These are phyloP conservation scores for Rhimphoctona megacephalus DNA, from an alignment of 2,888 invertebrate species.

Conservation along the genomic window DNA sequence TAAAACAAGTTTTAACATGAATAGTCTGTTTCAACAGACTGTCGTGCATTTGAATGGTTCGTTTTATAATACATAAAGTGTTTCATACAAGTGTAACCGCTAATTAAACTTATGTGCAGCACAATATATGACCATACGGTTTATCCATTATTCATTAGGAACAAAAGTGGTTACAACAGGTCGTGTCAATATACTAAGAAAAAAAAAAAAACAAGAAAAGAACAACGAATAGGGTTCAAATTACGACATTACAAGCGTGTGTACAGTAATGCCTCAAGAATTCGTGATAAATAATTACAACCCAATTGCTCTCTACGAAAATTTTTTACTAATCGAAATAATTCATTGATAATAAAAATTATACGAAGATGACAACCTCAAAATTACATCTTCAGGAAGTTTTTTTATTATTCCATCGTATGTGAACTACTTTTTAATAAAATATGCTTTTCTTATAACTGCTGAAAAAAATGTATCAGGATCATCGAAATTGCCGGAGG, in stretches of 20 bases:
- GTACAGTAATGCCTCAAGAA: conserved; percentile 29
- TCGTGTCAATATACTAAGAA: conserved; percentile 26
- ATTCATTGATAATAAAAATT: not conserved
- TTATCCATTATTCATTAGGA: conserved; percentile 64
- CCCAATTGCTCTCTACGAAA: not conserved
- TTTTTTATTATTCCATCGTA: conserved; percentile 2
- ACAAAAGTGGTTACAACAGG: conserved; percentile 62
- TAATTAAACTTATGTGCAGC: not conserved
- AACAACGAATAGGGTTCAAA: conserved; percentile 15
- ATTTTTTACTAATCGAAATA: not conserved
- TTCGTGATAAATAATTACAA: conserved; percentile 38
- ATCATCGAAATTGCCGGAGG: conserved; percentile 93
- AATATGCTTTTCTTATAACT: not conserved
- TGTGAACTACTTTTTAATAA: conserved; percentile 13
- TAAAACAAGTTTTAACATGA: conserved; percentile 47
- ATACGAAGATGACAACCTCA: not conserved
- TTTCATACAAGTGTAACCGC: conserved; percentile 19
- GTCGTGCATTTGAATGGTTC: conserved; percentile 54
- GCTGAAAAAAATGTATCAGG: conserved; percentile 80
- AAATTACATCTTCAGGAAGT: not conserved
- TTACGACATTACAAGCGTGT: conserved; percentile 38
- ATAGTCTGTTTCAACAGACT: conserved; percentile 19
- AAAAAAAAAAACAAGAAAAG: conserved; percentile 22
- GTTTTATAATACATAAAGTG: conserved; percentile 34
- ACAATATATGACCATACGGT: conserved; percentile 61